phyloP scores from a whole-genome alignment of 2,797 vertebrate genomes.

The Coluber constrictor region DNA sequence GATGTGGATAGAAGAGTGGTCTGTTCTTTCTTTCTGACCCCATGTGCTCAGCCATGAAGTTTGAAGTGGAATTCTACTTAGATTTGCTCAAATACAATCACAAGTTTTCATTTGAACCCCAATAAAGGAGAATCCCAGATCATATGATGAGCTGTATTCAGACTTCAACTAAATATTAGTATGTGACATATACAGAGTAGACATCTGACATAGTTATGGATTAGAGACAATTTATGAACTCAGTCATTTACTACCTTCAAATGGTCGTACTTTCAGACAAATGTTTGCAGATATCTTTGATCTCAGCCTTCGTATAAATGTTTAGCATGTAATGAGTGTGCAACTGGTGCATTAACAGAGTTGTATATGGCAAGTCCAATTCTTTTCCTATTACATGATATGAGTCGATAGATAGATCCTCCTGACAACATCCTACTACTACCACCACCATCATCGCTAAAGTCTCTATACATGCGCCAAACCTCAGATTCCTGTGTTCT shows the following conservation, averaged over 20 bases:
- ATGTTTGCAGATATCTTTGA: neutral
- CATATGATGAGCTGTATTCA: neutral
- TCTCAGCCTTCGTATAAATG: neutral
- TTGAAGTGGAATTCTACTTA: neutral
- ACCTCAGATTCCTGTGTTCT: neutral
- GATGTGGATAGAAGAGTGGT: neutral
- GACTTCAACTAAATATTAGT: neutral
- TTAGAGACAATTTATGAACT: neutral
- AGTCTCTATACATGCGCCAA: neutral
- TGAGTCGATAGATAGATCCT: neutral
- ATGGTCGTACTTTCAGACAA: neutral
- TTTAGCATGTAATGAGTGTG: neutral
- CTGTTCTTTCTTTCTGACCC: neutral
- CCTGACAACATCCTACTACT: neutral
- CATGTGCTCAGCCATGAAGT: neutral
- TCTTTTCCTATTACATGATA: neutral
- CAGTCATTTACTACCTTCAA: neutral
- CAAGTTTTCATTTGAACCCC: neutral
- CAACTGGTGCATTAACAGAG: neutral
- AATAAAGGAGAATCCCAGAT: neutral
- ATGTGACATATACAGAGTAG: neutral
- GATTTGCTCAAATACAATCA: neutral
- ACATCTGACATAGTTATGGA: neutral
- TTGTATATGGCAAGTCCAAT: neutral
- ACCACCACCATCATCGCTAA: neutral